Evolutionary conservation across 92 coral and sea anemone species (phyloP), one percentile per base, ranked within the genome.

Genomic region (Blastomussa wellsi): DNA sequence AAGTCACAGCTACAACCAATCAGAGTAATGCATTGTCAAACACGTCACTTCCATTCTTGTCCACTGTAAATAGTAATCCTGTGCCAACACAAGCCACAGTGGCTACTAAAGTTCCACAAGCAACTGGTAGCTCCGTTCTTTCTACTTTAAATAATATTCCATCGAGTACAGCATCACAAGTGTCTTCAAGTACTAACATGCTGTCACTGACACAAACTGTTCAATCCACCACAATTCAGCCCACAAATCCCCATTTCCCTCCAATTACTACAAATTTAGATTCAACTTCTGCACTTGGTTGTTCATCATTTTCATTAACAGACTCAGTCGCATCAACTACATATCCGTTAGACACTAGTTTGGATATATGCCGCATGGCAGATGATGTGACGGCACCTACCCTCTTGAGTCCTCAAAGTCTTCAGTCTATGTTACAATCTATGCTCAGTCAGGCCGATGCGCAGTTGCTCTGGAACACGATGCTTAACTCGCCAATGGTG

Each of bases 331-430:
- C 26, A 31, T 24, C 73, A 83, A 24, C n/a, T 70, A 29, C 87
- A 42, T 74, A 64, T 39, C 87, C 79, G 13, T 31, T 75, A 41
- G 87, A 74, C 73, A 74, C 47, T 14, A 62, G 74, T 42, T 59
- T 83, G n/a, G 74, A 74, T 62, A 38, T 83, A 12, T 55, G 79
- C 65, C 24, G 72, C n/a, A 22, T 42, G 74, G 8, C 80, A 20
- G 86, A 70, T 3, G 52, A 70, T 35, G 13, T 24, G 24, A 82
- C 39, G 17, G 74, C 59, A 29, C 44, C 87, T 37, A 32, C 80
- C 4, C 60, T 83, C 32, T 26, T 74, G 87, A 83, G 87, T 76
- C 87, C 87, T 52, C 39, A 29, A 41, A 83, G 87, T 48, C 81
- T 83, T 41, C 87, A 83, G 80, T 41, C 87, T 19, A 83, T 83